Evolutionary conservation across 1,140 invertebrate species (phyloP).

Genomic region (Cephus cinctus): DNA sequence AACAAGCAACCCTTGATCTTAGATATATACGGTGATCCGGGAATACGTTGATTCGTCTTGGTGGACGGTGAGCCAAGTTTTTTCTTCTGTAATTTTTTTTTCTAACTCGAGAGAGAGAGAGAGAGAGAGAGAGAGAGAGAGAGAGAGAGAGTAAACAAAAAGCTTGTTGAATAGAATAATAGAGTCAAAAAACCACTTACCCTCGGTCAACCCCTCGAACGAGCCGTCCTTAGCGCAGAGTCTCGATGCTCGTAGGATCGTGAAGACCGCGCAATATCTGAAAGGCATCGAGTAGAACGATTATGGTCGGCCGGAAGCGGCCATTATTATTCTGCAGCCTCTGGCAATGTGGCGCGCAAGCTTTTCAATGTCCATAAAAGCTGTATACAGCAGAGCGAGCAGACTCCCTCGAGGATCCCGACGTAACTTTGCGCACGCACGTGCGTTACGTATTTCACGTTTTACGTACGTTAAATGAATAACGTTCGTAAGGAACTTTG

Average conservation of each 20-base stretch:
- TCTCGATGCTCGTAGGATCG: constrained; percentile 73
- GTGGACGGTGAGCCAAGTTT: no score
- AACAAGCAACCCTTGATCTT: no score
- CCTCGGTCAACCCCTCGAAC: no score
- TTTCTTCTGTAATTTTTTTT: no score
- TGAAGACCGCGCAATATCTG: constrained; percentile 77
- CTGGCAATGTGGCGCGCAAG: not conserved
- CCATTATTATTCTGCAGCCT: not conserved
- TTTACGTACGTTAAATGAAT: no score
- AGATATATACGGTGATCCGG: no score
- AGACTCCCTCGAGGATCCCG: not conserved
- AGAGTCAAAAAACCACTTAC: constrained; percentile 2
- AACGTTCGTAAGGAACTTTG: no score
- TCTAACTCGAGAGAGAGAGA: constrained; percentile 2
- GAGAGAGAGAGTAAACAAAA: constrained; percentile 4
- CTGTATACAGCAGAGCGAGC: not conserved
- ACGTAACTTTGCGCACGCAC: not conserved
- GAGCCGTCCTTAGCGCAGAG: no score
- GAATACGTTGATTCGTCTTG: no score
- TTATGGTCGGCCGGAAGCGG: not conserved
- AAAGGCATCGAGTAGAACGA: constrained; percentile 42
- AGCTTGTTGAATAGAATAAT: constrained; percentile 13
- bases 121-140: no score
- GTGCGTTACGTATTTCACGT: not conserved
- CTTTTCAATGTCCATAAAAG: not conserved